Base-by-base conservation (phyloP, 2,888 invertebrate species). In the Leptinotarsa juncta region DNA sequence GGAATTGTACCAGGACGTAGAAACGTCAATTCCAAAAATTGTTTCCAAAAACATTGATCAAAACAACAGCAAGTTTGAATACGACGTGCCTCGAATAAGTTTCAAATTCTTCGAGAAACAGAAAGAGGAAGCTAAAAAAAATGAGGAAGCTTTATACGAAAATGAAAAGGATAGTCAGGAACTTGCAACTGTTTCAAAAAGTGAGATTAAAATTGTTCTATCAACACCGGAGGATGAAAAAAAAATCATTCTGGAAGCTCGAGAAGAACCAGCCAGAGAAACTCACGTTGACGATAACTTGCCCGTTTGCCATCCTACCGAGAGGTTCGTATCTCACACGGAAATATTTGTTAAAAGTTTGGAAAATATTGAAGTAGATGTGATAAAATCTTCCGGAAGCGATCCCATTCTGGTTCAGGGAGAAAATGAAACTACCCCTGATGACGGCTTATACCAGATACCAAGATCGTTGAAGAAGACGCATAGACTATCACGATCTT, bases 71-170 rank as follows among this genome's bases (percentile, higher is more conserved):
- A 73, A 83, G 70, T 86, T 82, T 70, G 85, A 86, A 70, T 87
- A 86, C 73, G 88, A 88, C 70, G 87, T 88, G 20, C 88, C 88
- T 7, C 86, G 84, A 74, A 88, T 88, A 57, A 86, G 87, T 75
- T 88, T 88, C 76, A 86, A 86, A 67, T 88, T 88, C 82, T 86
- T 87, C 76, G 87, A 87, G 42, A 81, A 81, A 67, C 65, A 76
- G n/a, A 76, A 75, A 70, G 60, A 62, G n/a, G 71, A 73, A 67
- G 69, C 62, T 20, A 69, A 73, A 66, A 57, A 48, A 51, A 57
- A 53, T 3, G 62, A 72, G 10, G 72, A 67, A 49, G 68, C 16
- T 42, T 50, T 73, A 48, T 80, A 82, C 74, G 82, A 85, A 80
- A 83, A 83, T 74, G 78, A 80, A 20, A 66, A 81, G n/a, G 20